Base-by-base conservation (phyloP, 2,888 invertebrate genomes). In the Meliscaeva auricollis region DNA sequence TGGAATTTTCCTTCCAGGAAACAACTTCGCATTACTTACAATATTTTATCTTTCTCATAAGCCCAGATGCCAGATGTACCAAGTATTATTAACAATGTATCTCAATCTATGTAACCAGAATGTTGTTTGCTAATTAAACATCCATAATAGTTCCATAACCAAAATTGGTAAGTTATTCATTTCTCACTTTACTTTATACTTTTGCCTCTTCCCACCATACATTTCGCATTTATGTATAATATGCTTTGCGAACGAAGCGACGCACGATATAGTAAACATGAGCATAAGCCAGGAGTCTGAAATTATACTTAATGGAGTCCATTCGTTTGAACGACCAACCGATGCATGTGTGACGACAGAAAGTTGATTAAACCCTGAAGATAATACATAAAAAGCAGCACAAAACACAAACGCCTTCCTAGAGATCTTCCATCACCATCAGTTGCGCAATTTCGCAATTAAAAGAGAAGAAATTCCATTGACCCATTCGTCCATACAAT, bases 151-250 rank as follows among this genome's bases (percentile, higher is more conserved):
- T 50, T 52, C n/a, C 66, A 60, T 83, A 41, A 62, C 79, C 80
- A 79, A 75, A 75, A 75, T 75, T 70, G 84, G 84, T 22, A 79
- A 70, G 66, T 66, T 79, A 79, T 75, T 84, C 66, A 56, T 64
- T 75, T 44, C 56, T 64, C 74, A 48, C 50, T 62, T 35, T 26
- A 13, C 13, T 58, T n/a, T n/a, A n/a, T n/a, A 2, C 52, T 30
- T 56, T 17, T 20, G 20, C 35, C 15, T 13, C 15, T 30, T 54
- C n/a, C 3, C 30, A 15, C 26, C 26, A 26, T 26, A 5, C 52
- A 52, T 8, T 52, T 30, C 26, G 26, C 26, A 26, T 50, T 2
- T 48, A 7, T 0, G 8, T 52, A n/a, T 52, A 3, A 52, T 26
- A 26, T n/a, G 26, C n/a, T 50, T n/a, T n/a, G n/a, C 13, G n/a